Conservation (phyloP, 2,888 invertebrate genomes). For the Ashinkailepas kermadecensis region DNA sequence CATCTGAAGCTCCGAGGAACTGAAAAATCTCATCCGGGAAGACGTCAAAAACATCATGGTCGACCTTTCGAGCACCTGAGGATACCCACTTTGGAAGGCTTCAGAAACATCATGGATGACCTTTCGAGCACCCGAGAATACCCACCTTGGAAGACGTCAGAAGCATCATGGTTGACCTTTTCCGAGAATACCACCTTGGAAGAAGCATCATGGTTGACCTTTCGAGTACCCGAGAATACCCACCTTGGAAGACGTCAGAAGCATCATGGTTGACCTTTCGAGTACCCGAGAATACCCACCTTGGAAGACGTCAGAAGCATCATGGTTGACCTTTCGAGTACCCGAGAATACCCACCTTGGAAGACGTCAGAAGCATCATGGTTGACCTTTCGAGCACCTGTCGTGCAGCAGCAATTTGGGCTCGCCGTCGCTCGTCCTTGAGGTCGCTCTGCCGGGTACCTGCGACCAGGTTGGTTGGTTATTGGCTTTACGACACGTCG, state of each 20-base stretch:
- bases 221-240: conserved; percentile 34
- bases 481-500: too few species aligned
- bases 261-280: conserved; percentile 92
- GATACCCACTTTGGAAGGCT: conserved; percentile 92
- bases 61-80: conserved; percentile 88
- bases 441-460: conserved; percentile 43
- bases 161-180: conserved; percentile 92
- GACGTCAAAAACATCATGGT: conserved; percentile 95
- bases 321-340: conserved; percentile 43
- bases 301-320: conserved; percentile 89
- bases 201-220: conserved; percentile 61
- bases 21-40: conserved; percentile 64
- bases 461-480: too few species aligned
- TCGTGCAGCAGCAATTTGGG: conserved; percentile 93
- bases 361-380: conserved; percentile 91
- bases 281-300: conserved; percentile 88
- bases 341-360: conserved; percentile 59
- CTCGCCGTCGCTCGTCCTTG: conserved; percentile 81
- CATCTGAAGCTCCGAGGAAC: conserved; percentile 67
- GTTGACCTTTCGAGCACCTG: conserved; percentile 92
- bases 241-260: conserved; percentile 93
- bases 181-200: conserved; percentile 92
- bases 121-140: conserved; percentile 29
- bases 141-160: conserved; percentile 89
- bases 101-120: conserved; percentile 60